Percentiles rank a stretch among this genome's conserved stretches.
Evolutionary conservation across 2,113 vertebrate species (phyloP).

Genomic region (Hippopotamus amphibius): DNA sequence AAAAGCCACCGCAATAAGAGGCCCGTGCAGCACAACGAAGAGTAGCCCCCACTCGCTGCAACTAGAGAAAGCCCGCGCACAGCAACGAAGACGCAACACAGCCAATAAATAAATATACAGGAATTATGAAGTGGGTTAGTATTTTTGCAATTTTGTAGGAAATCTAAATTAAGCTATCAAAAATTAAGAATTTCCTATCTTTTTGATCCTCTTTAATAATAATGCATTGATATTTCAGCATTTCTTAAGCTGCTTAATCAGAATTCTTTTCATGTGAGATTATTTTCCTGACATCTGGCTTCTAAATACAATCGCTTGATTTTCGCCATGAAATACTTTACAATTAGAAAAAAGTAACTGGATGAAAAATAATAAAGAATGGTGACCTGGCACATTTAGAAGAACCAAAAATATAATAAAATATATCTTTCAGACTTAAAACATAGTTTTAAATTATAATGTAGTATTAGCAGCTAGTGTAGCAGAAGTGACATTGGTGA

Average conservation of each 20-base stretch:
- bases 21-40: too few species aligned
- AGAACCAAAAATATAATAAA: not conserved
- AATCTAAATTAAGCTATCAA: conserved; percentile 29
- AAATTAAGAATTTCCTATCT: not conserved
- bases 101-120: too few species aligned
- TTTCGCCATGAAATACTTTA: not conserved
- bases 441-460: not conserved
- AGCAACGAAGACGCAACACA: too few species aligned
- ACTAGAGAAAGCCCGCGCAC: too few species aligned
- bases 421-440: not conserved
- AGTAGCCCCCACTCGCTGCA: too few species aligned
- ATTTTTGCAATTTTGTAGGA: not conserved
- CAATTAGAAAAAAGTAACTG: not conserved
- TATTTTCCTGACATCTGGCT: not conserved
- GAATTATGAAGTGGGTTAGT: not conserved
- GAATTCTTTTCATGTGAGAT: not conserved
- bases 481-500: not conserved
- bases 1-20: too few species aligned
- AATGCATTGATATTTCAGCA: not conserved
- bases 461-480: not conserved
- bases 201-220: not conserved
- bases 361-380: not conserved
- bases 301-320: not conserved
- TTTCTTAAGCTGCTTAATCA: not conserved
- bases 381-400: not conserved